phyloP scores from a whole-genome alignment of 2,888 invertebrate genomes.

The Spodoptera picta region DNA sequence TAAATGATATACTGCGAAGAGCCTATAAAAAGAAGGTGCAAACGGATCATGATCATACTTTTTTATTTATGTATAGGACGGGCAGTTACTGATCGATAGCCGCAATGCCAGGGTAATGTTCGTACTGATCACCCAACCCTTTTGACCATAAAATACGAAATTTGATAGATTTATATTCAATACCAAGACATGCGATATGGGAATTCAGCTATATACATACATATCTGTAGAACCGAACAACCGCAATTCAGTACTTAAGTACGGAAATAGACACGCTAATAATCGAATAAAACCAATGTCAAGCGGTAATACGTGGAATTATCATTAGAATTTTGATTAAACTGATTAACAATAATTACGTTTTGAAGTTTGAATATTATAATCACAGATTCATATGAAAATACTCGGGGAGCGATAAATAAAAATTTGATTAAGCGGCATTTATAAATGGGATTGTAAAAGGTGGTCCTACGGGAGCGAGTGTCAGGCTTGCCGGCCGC shows the following conservation, averaged over 20 bases:
- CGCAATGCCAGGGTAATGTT: slow-evolving; percentile 35
- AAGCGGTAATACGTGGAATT: slow-evolving; percentile 30
- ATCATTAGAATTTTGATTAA: slow-evolving; percentile 39
- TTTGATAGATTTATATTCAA: slow-evolving; percentile 47
- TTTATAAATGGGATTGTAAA: slow-evolving; percentile 87
- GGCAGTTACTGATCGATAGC: slow-evolving; percentile 50
- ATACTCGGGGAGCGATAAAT: slow-evolving; percentile 69
- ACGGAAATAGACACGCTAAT: slow-evolving; percentile 6
- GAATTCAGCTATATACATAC: slow-evolving; percentile 13
- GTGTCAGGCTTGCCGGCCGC: slow-evolving; percentile 83
- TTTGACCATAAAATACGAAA: slow-evolving; percentile 47
- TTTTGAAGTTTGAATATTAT: slow-evolving; percentile 53
- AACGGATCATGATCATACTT: slow-evolving; percentile 59
- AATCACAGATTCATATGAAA: slow-evolving; percentile 55
- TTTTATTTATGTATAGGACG: slow-evolving; percentile 53
- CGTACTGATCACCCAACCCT: slow-evolving; percentile 37
- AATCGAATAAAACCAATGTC: slow-evolving; percentile 34
- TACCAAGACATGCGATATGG: slow-evolving; percentile 41
- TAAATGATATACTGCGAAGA: slow-evolving; percentile 65
- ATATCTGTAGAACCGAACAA: slow-evolving; percentile 5
- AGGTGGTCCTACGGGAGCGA: slow-evolving; percentile 80
- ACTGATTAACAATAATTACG: slow-evolving; percentile 53
- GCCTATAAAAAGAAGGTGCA: slow-evolving; percentile 65
- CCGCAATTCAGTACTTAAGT: slow-evolving; percentile 14
- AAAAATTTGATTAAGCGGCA: slow-evolving; percentile 84